Evolutionary conservation across 2,797 vertebrate genomes (phyloP).

Genomic region (Vireo griseus): DNA sequence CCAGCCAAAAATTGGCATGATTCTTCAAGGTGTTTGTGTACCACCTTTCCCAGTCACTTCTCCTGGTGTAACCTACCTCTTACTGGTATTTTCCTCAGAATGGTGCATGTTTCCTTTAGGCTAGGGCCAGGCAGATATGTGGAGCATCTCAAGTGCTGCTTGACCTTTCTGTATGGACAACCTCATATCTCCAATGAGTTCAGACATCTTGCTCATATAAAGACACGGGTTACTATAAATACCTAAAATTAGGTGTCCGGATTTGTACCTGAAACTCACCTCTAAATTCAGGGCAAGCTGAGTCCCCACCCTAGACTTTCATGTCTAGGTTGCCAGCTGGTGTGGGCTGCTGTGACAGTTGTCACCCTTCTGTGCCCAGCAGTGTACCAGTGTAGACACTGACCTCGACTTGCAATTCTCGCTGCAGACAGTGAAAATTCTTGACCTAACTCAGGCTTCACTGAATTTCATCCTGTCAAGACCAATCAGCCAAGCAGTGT

Average conservation of each 20-base stretch:
- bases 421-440: not conserved
- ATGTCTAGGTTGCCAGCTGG: not conserved
- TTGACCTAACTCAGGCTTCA: not conserved
- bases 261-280: not conserved
- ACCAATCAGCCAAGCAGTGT: not conserved
- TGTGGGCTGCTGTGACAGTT: not conserved
- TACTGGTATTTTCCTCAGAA: not conserved
- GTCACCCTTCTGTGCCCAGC: not conserved
- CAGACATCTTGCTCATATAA: not conserved
- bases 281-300: not conserved
- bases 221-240: not conserved
- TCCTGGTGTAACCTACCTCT: not conserved
- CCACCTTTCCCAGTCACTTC: not conserved
- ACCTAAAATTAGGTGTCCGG: not conserved
- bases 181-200: not conserved
- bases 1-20: not conserved
- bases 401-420: not conserved
- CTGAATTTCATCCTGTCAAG: not conserved
- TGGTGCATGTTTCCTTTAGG: not conserved
- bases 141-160: not conserved
- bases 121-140: not conserved
- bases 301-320: not conserved
- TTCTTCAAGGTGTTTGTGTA: not conserved
- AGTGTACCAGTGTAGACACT: not conserved
- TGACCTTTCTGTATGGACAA: not conserved